Conservation (phyloP, 2,113 vertebrate genomes). For the Centropus unirufus region DNA sequence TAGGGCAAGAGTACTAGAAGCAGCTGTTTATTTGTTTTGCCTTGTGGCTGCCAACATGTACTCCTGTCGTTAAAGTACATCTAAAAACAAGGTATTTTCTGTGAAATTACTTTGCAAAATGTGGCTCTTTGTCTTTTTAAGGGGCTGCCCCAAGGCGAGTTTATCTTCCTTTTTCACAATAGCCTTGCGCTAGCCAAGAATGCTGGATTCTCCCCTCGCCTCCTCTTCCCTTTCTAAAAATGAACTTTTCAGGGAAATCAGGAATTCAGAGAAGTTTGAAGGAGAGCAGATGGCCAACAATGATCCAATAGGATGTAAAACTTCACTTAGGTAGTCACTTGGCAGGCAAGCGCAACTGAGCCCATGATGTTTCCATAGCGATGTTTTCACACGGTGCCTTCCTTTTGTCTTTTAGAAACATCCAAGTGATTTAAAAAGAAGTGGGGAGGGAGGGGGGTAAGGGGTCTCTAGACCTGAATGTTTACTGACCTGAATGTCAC, state of each 20-base stretch:
- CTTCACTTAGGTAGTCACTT: constrained; percentile 62
- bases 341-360: constrained; percentile 53
- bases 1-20: constrained; percentile 42
- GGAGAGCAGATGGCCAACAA: constrained; percentile 51
- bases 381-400: constrained; percentile 62
- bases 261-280: constrained; percentile 60
- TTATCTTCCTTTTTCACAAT: constrained; percentile 54
- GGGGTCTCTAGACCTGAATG: background rate
- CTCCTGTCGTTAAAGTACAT: constrained; percentile 55
- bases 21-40: constrained; percentile 60
- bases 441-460: background rate
- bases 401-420: constrained; percentile 58
- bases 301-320: constrained; percentile 63
- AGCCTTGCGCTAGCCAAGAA: constrained; percentile 39
- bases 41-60: constrained; percentile 43
- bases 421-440: constrained; percentile 34
- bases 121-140: constrained; percentile 40
- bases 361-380: constrained; percentile 76
- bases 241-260: constrained; percentile 65
- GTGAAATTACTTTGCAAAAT: constrained; percentile 36
- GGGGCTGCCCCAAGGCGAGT: constrained; percentile 23
- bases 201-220: constrained; percentile 45
- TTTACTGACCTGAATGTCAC: background rate
- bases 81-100: constrained; percentile 46
- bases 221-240: constrained; percentile 60